Evolutionary conservation across 2,113 vertebrate species (phyloP).

Genomic region (Gymnocephalus cernua): DNA sequence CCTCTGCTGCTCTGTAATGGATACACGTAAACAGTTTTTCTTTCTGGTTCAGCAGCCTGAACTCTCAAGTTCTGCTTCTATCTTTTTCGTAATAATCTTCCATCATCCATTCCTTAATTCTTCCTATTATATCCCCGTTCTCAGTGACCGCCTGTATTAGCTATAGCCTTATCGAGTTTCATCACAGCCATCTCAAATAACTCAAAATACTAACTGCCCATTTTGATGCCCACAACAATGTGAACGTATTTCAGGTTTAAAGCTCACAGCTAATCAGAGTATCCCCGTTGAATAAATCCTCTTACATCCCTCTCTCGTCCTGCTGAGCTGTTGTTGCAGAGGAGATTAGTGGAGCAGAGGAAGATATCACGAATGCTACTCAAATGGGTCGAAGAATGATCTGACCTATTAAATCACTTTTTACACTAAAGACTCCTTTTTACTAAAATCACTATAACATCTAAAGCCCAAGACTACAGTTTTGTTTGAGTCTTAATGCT

Average conservation of each 20-base stretch:
- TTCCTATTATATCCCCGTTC: background rate
- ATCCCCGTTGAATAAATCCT: conserved; percentile 53
- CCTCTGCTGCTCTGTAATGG: conserved; percentile 63
- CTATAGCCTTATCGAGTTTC: background rate
- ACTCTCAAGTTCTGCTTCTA: background rate
- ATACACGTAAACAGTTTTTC: conserved; percentile 38
- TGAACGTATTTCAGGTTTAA: conserved; percentile 35
- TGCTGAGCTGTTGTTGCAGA: conserved; percentile 45
- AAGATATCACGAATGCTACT: conserved; percentile 31
- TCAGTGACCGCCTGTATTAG: background rate
- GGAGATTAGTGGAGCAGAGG: conserved; percentile 58
- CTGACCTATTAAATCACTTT: conserved; percentile 26
- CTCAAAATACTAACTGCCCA: background rate
- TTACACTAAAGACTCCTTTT: background rate
- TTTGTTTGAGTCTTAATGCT: background rate
- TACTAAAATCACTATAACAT: background rate
- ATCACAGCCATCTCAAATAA: background rate
- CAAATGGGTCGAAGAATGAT: background rate
- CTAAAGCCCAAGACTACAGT: background rate
- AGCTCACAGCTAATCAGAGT: conserved; percentile 46
- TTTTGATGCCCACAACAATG: background rate
- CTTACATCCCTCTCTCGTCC: conserved; percentile 28
- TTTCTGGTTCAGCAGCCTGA: background rate
- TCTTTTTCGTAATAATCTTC: background rate
- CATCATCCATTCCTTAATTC: background rate